Percentiles rank a stretch among this genome's conserved stretches.
Conservation (phyloP, 2,113 vertebrate genomes). For the Scytalopus superciliaris region DNA sequence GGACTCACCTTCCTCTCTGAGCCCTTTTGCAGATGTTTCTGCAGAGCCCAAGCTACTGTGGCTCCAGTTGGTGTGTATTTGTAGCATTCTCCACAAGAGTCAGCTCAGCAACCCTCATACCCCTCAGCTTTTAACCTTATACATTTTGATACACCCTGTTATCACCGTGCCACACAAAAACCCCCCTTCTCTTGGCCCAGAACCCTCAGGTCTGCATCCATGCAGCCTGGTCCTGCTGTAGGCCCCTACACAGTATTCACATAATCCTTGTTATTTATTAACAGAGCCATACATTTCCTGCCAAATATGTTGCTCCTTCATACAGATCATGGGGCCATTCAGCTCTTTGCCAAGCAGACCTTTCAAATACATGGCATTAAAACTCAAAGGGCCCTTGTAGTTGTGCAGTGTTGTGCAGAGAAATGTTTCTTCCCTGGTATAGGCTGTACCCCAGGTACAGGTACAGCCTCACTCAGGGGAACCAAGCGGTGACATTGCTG, state of each 20-base stretch:
- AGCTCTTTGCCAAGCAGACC: neutral
- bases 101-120: neutral
- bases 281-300: neutral
- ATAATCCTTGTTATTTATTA: neutral
- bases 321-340: neutral
- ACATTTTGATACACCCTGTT: neutral
- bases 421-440: neutral
- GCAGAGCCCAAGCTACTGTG: neutral
- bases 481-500: neutral
- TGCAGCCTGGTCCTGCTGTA: neutral
- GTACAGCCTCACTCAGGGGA: neutral
- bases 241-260: neutral
- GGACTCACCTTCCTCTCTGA: neutral
- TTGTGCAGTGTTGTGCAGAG: neutral
- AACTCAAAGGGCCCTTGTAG: neutral
- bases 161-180: neutral
- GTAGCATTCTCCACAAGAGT: neutral
- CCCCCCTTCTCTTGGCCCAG: neutral
- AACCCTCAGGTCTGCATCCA: neutral
- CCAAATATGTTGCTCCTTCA: neutral
- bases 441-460: neutral
- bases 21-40: fast-evolving
- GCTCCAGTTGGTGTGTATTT: neutral
- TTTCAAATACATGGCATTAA: neutral
- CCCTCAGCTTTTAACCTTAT: neutral